A percentile compares a stretch with the other conserved stretches of the same genome.
Conservation (phyloP, 2,797 vertebrate genomes). For the Sebastes wilsoni region DNA sequence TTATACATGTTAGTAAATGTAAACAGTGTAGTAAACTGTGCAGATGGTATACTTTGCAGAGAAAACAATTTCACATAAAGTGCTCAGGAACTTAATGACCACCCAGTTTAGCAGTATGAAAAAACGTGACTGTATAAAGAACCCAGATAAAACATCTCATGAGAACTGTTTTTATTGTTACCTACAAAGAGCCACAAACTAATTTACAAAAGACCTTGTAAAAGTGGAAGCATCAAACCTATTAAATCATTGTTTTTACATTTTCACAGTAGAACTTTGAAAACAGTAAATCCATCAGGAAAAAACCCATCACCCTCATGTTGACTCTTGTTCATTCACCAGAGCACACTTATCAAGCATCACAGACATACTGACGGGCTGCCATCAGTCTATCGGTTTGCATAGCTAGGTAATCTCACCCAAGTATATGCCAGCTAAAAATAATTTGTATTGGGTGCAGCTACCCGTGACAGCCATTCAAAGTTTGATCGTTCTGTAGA, state of each 20-base stretch:
- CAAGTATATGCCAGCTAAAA: background rate
- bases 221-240: conserved; percentile 46
- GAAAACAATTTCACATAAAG: background rate
- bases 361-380: background rate
- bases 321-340: conserved; percentile 12
- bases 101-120: background rate
- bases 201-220: conserved; percentile 48
- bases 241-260: conserved; percentile 15
- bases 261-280: conserved; percentile 57
- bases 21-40: background rate
- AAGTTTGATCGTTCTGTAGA: background rate
- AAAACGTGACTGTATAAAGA: background rate
- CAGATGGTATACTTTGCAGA: background rate
- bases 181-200: conserved; percentile 39
- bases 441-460: background rate
- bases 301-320: background rate
- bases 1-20: background rate
- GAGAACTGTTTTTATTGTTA: conserved; percentile 28
- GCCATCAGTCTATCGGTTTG: conserved; percentile 35
- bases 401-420: conserved; percentile 47
- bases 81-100: background rate
- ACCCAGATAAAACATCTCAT: background rate
- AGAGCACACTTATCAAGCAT: conserved; percentile 19
- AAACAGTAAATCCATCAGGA: conserved; percentile 35
- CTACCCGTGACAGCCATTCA: background rate